Percentiles rank a stretch among this genome's conserved stretches.
Conservation (phyloP, 2,888 invertebrate species). For the Phytoseiulus persimilis region DNA sequence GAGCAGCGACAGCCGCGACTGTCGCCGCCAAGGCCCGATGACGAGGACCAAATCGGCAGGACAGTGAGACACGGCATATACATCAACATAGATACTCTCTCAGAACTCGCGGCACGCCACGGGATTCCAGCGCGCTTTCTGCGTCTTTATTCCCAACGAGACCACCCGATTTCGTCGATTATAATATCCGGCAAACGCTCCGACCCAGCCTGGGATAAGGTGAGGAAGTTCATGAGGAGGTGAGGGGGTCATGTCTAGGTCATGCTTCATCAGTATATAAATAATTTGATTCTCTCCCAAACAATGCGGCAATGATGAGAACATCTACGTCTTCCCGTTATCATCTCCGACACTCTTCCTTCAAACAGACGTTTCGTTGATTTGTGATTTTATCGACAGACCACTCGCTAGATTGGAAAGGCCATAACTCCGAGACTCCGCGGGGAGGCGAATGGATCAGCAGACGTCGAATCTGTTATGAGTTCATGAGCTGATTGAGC, state of each 20-base stretch:
- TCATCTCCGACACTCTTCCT: background rate
- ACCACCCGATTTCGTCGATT: background rate
- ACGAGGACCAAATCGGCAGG: background rate
- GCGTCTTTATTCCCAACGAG: background rate
- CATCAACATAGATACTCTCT: background rate
- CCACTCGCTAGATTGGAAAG: background rate
- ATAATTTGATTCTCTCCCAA: background rate
- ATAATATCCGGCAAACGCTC: background rate
- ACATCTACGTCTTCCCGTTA: background rate
- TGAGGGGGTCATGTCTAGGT: background rate
- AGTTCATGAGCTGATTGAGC: background rate
- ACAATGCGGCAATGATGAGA: background rate
- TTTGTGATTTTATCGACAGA: background rate
- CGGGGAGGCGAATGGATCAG: background rate
- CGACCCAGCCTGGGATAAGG: constrained; percentile 5
- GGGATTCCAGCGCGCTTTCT: background rate
- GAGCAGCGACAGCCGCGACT: background rate
- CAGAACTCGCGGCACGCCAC: background rate
- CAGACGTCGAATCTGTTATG: background rate
- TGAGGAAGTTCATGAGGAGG: background rate
- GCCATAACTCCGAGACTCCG: background rate
- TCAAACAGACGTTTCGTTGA: background rate
- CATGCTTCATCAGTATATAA: background rate
- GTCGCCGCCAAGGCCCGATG: background rate
- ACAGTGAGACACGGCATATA: background rate